Percentiles rank a stretch among this genome's conserved stretches.
phyloP scores from a whole-genome alignment of 2,797 vertebrate genomes.

The Fringilla coelebs region DNA sequence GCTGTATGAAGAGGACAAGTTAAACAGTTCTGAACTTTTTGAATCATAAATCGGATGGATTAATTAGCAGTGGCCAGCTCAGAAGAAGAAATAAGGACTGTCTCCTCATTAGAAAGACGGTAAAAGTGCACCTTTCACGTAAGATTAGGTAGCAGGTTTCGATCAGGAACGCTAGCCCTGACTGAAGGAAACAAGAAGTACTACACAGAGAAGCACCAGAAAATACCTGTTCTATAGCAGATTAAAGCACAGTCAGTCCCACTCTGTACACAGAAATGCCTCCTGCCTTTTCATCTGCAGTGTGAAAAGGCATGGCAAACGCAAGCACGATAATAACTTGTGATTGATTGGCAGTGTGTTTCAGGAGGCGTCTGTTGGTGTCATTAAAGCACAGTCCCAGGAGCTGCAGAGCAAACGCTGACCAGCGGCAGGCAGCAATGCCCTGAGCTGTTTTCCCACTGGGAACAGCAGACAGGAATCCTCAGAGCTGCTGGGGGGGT shows the following conservation, averaged over 20 bases:
- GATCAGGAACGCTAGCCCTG: neutral
- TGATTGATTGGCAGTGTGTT: neutral
- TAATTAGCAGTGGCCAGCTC: neutral
- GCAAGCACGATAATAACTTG: neutral
- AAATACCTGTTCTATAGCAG: neutral
- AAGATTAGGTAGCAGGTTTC: neutral
- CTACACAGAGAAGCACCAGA: neutral
- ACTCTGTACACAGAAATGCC: neutral
- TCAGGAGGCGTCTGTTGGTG: neutral
- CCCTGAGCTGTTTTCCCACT: neutral
- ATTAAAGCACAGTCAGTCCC: neutral
- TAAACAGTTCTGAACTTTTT: slow-evolving; percentile 77
- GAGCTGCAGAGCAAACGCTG: neutral
- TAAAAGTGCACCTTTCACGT: neutral
- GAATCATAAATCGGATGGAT: slow-evolving; percentile 52
- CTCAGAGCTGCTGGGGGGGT: neutral
- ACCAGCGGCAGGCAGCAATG: neutral
- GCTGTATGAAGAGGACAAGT: slow-evolving; percentile 75
- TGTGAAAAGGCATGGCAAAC: neutral
- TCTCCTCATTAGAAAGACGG: neutral
- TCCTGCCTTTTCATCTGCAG: neutral
- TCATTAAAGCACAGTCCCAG: neutral
- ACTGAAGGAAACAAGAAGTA: neutral
- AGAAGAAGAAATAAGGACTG: neutral
- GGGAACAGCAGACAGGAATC: accelerated